Evolutionary conservation across 2,888 invertebrate species (phyloP).

Genomic region (Ectropis crepuscularia): DNA sequence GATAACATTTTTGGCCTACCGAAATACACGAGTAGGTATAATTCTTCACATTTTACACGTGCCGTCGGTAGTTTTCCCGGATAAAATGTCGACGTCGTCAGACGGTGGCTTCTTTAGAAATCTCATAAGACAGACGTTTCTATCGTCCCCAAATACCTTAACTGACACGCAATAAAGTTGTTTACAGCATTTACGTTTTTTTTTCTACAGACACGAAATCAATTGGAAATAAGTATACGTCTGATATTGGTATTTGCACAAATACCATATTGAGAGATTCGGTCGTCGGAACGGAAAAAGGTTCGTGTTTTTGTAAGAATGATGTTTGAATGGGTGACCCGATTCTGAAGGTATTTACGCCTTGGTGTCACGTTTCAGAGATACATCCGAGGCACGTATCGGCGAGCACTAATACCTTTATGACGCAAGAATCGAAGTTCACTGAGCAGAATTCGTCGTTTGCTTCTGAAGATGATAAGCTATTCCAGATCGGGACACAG

Average conservation of each 20-base stretch:
- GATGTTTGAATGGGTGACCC: constrained; percentile 25
- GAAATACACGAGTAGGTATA: too few species aligned
- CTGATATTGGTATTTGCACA: constrained; percentile 41
- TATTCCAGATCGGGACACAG: constrained; percentile 21
- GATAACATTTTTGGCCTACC: too few species aligned
- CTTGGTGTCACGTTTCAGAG: constrained; percentile 26
- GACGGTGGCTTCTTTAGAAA: constrained; percentile 16
- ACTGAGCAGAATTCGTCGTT: constrained; percentile 24
- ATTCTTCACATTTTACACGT: background rate
- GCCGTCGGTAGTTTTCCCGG: constrained; percentile 2
- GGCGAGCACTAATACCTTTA: constrained; percentile 27
- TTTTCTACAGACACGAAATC: constrained; percentile 38
- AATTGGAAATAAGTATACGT: constrained; percentile 38
- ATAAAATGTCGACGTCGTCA: constrained; percentile 7
- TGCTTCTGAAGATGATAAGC: constrained; percentile 3
- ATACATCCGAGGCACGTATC: constrained; percentile 16
- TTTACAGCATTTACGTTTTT: constrained; percentile 34
- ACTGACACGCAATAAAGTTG: constrained; percentile 33
- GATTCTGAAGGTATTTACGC: constrained; percentile 9
- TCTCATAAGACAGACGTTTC: constrained; percentile 14
- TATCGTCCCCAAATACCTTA: constrained; percentile 26
- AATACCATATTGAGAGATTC: constrained; percentile 33
- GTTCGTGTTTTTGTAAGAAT: constrained; percentile 34
- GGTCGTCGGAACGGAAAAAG: constrained; percentile 39
- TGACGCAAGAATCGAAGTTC: constrained; percentile 20